Percentiles rank a stretch among this genome's conserved stretches.
phyloP scores from a whole-genome alignment of 2,888 invertebrate genomes.

The Tricholauxania praeusta region DNA sequence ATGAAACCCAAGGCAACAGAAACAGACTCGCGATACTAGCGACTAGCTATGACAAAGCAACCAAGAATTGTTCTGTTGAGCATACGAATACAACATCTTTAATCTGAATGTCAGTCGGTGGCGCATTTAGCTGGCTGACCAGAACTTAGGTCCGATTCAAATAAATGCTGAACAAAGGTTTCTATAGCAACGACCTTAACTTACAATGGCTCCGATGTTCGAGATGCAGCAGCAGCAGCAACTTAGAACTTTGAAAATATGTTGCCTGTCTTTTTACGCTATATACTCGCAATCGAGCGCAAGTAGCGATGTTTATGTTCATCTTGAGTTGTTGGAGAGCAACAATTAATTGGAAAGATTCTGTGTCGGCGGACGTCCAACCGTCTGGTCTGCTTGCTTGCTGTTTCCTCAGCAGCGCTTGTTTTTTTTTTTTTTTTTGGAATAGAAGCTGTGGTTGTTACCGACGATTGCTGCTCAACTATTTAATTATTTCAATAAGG shows the following conservation, averaged over 20 bases:
- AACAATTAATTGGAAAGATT: background rate
- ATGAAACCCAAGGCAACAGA: constrained; percentile 25
- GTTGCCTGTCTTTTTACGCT: no score
- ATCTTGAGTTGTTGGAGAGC: background rate
- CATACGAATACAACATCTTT: constrained; percentile 19
- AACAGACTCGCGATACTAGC: background rate
- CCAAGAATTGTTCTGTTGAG: constrained; percentile 34
- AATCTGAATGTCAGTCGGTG: constrained; percentile 10
- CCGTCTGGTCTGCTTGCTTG: constrained; percentile 16
- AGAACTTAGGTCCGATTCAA: constrained; percentile 1
- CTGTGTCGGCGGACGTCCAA: constrained; percentile 13
- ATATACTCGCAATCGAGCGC: no score
- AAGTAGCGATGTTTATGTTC: no score
- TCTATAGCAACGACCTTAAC: background rate
- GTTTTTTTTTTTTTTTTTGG: constrained; percentile 35
- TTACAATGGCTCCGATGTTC: background rate
- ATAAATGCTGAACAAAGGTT: background rate
- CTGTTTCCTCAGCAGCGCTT: constrained; percentile 28
- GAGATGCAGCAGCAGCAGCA: no score
- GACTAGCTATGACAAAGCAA: constrained; percentile 18
- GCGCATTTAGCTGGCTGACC: constrained; percentile 14
- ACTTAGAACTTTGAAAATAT: no score
- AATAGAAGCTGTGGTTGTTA: no score
- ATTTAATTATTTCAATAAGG: constrained; percentile 69
- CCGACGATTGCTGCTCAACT: constrained; percentile 63